Percentiles rank a stretch among this genome's conserved stretches.
Evolutionary conservation across 1,140 invertebrate species (phyloP).

Genomic region (Drosophila arawakana): DNA sequence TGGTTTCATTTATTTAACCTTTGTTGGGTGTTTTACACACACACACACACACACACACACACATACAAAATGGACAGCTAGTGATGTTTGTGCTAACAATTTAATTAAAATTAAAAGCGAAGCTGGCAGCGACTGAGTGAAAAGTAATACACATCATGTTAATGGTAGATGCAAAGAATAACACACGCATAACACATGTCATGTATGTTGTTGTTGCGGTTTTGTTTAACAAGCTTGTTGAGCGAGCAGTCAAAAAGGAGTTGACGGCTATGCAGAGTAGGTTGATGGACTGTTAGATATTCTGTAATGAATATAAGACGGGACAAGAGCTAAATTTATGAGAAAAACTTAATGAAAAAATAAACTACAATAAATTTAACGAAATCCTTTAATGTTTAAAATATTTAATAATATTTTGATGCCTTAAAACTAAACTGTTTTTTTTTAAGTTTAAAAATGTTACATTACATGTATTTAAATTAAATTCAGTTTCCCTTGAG

Average conservation of each 20-base stretch:
- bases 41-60: slow-evolving; percentile 13
- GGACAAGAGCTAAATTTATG: neutral
- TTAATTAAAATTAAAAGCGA: slow-evolving; percentile 49
- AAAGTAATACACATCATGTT: slow-evolving; percentile 28
- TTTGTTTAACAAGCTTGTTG: slow-evolving; percentile 36
- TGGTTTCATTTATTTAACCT: slow-evolving; percentile 36
- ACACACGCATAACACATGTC: slow-evolving; percentile 37
- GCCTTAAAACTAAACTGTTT: no score
- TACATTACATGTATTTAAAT: neutral
- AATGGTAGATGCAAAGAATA: slow-evolving; percentile 27
- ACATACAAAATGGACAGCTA: slow-evolving; percentile 6
- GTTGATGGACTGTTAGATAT: neutral
- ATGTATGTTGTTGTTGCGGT: slow-evolving; percentile 25
- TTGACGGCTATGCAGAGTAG: neutral
- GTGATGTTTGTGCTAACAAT: slow-evolving; percentile 44
- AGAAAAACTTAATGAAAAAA: neutral
- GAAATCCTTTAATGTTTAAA: no score
- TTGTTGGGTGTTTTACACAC: slow-evolving; percentile 19
- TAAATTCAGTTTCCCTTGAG: neutral
- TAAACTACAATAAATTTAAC: no score
- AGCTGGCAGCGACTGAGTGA: slow-evolving; percentile 4
- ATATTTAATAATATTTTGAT: no score
- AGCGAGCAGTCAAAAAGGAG: slow-evolving; percentile 18
- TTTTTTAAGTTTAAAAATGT: no score
- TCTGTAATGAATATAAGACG: neutral